Evolutionary conservation across 2,888 invertebrate species (phyloP).

Genomic region (Mythimna lalbum): DNA sequence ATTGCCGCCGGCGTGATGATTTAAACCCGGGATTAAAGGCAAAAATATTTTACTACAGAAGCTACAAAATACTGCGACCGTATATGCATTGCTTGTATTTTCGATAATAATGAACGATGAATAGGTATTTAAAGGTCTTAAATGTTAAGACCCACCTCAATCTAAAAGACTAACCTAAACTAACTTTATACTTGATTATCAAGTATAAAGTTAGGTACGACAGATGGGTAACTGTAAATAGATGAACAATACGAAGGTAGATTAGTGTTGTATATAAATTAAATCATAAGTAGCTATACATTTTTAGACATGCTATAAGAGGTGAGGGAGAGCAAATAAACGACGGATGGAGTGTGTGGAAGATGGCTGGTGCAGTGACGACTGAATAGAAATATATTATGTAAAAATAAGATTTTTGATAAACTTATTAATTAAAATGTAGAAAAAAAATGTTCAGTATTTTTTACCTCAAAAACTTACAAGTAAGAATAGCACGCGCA

Average conservation of each 20-base stretch:
- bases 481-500: background rate
- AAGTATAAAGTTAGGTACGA: too few relatives aligned
- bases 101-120: background rate
- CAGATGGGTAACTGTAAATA: too few relatives aligned
- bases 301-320: background rate
- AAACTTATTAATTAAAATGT: too few relatives aligned
- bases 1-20: slow-evolving; percentile 34
- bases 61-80: background rate
- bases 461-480: slow-evolving; percentile 4
- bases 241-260: too few relatives aligned
- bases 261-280: too few relatives aligned
- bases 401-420: too few relatives aligned
- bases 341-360: background rate
- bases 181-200: too few relatives aligned
- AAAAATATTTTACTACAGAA: slow-evolving; percentile 22
- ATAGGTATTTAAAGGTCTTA: background rate
- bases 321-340: background rate
- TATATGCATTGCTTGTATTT: slow-evolving; percentile 4
- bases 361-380: background rate
- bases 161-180: too few relatives aligned
- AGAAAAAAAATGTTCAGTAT: too few relatives aligned
- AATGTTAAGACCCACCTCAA: too few relatives aligned
- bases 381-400: background rate
- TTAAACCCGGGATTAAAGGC: slow-evolving; percentile 47
- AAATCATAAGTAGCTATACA: too few relatives aligned